Percentiles rank a stretch among this genome's conserved stretches.
Conservation (phyloP, 2,113 vertebrate genomes). For the Todiramphus chloris region DNA sequence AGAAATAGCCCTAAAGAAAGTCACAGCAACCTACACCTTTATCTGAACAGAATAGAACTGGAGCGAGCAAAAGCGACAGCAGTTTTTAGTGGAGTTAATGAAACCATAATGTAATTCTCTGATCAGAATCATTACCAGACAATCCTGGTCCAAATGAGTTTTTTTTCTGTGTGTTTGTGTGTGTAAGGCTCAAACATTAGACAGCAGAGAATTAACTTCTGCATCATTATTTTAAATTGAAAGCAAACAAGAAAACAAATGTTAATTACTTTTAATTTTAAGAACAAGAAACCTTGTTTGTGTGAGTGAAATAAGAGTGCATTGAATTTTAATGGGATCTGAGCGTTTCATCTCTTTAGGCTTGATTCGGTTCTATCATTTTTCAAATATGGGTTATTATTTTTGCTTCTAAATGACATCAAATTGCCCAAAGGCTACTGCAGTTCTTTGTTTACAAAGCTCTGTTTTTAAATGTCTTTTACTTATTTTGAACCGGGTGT, state of each 20-base stretch:
- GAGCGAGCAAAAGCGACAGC: not conserved
- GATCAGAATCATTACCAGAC: not conserved
- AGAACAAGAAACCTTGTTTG: constrained; percentile 11
- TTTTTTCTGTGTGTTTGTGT: not conserved
- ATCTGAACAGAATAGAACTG: not conserved
- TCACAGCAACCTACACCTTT: not conserved
- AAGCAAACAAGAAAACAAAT: constrained; percentile 43
- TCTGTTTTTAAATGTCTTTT: not conserved
- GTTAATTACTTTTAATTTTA: constrained; percentile 44
- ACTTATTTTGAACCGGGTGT: not conserved
- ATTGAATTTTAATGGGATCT: not conserved
- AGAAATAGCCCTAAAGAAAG: not conserved
- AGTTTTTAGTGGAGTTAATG: constrained; percentile 7
- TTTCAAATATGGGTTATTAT: not conserved
- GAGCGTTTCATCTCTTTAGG: not conserved
- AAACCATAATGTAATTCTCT: not conserved
- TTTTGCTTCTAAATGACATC: not conserved
- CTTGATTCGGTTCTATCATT: not conserved
- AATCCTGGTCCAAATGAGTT: not conserved
- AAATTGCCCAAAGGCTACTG: not conserved
- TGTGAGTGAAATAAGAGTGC: not conserved
- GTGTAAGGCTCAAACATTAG: not conserved
- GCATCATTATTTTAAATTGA: constrained; percentile 49
- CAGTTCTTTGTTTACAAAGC: not conserved
- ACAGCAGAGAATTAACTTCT: not conserved